Base-by-base conservation (phyloP, 1,140 invertebrate genomes). In the Pararge aegeria region DNA sequence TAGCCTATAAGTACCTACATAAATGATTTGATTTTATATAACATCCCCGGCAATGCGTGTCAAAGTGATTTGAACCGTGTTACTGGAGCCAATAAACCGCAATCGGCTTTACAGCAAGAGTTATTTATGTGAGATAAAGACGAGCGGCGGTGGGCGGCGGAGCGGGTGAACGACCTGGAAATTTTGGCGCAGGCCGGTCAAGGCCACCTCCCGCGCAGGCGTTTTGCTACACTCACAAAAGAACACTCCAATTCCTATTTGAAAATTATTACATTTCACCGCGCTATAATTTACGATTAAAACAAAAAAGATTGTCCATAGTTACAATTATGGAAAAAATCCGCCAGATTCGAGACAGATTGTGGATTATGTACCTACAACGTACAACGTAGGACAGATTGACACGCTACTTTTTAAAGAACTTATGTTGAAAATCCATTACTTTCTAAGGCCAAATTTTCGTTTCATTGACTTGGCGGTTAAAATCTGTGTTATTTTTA, bases 101-200 rank as follows among this genome's bases (percentile, higher is more conserved):
- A 37, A 66, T 71, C 67, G 15, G 58, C 52, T 63, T 52, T 48
- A 13, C 19, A 49, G 37, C 51, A 12, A 18, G 40, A 19, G 65
- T 63, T 83, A 81, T 85, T 85, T 81, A 78, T 71, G 65, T 70
- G 80, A 86, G 83, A 83, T 87, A 80, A 78, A 79, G 75, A 71
- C 72, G 78, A 70, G 75, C 69, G 77, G 70, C 67, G 67, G 80
- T 82, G 80, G 80, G 80, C 78, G 83, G 72, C 78, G 78, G 66
- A 69, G 68, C 70, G 77, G 83, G 83, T 89, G 83, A 87, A 87
- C 63, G 83, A 86, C 80, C 87, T 80, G 87, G 76, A 85, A 89
- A 87, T 85, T 89, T 89, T 89, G 84, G 87, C 86, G 87, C 87
- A 87, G 80, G 78, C 74, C 80, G 87, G 87, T 89, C 87, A 89